A percentile compares a stretch with the other conserved stretches of the same genome.
These are phyloP conservation scores for Fragum fragum DNA, from an alignment of 2,888 invertebrate genomes.

Conservation along the genomic window DNA sequence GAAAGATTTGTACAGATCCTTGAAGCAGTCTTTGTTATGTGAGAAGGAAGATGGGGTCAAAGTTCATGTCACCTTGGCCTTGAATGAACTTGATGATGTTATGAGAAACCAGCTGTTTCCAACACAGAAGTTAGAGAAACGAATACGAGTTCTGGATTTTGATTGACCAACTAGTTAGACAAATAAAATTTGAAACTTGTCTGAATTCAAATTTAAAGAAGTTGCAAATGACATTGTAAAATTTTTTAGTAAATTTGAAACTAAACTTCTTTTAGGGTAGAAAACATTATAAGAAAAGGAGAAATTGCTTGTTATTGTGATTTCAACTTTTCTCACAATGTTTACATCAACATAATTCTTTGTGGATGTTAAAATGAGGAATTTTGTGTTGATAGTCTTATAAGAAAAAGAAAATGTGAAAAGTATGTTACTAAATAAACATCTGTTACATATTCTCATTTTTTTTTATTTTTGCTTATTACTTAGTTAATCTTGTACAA, in stretches of 20 bases:
- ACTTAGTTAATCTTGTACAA: too few relatives aligned
- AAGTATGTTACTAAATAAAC: too few relatives aligned
- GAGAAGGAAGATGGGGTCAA: slow-evolving; percentile 91
- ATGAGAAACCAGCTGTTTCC: slow-evolving; percentile 90
- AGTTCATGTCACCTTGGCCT: slow-evolving; percentile 92
- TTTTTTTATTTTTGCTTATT: too few relatives aligned
- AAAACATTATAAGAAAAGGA: too few relatives aligned
- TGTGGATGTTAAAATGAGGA: too few relatives aligned
- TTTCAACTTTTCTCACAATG: not conserved
- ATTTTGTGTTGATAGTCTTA: too few relatives aligned
- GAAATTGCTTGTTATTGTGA: not conserved
- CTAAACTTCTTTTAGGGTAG: not conserved
- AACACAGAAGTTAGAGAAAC: slow-evolving; percentile 89
- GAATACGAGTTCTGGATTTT: slow-evolving; percentile 86
- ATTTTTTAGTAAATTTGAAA: not conserved
- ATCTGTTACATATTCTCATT: too few relatives aligned
- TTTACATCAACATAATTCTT: too few relatives aligned
- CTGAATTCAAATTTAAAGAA: not conserved
- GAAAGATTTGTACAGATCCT: slow-evolving; percentile 91
- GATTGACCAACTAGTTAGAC: slow-evolving; percentile 88
- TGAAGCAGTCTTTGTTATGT: slow-evolving; percentile 90
- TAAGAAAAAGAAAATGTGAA: too few relatives aligned
- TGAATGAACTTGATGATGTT: slow-evolving; percentile 92
- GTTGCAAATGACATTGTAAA: too few relatives aligned
- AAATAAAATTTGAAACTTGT: not conserved